Base-by-base conservation (phyloP, 2,797 vertebrate species). In the Kryptopterus vitreolus region DNA sequence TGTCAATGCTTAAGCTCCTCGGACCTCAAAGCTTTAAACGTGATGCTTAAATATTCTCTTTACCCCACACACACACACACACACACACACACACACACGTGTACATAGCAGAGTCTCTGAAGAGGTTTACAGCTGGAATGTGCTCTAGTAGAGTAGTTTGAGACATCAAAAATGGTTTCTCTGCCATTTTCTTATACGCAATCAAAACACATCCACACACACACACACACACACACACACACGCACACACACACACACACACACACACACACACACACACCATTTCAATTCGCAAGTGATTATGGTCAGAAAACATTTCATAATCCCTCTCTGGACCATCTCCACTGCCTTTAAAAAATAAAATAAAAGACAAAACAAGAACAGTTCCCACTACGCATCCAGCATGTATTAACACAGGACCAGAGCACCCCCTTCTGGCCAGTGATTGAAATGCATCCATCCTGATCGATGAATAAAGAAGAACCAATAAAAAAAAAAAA, bases 191-290 rank as follows among this genome's bases (percentile, higher is more conserved):
- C 86, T 86, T 85, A 88, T 86, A 78, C 77, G 35, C 87, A 87
- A 31, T 82, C 85, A 4, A 20, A 22, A 6, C 53, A n/a, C 86
- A 87, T 76, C 20, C 57, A 29, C 33, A 88, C 77, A 85, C 87
- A 89, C 50, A 79, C 84, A 87, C 78, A 43, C 74, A 87, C 90
- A 88, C 90, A 31, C 59, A 31, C 33, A n/a, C 11, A 63, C 18
- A 33, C 3, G 20, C 87, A n/a, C 86, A 87, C 77, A n/a, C 57
- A 29, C 33, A 88, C 77, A 85, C 87, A 89, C 50, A 79, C 84
- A 87, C 78, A 43, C 74, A 87, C 90, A 88, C 90, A 31, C 59
- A 31, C 33, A n/a, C 11, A 63, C 18, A 33, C 3, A 35, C 87
- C 88, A 90, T 82, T 63, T 31, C 81, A 88, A 85, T 53, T 6